Base-by-base conservation (phyloP, 2,113 vertebrate genomes). In the Brachyistius frenatus region DNA sequence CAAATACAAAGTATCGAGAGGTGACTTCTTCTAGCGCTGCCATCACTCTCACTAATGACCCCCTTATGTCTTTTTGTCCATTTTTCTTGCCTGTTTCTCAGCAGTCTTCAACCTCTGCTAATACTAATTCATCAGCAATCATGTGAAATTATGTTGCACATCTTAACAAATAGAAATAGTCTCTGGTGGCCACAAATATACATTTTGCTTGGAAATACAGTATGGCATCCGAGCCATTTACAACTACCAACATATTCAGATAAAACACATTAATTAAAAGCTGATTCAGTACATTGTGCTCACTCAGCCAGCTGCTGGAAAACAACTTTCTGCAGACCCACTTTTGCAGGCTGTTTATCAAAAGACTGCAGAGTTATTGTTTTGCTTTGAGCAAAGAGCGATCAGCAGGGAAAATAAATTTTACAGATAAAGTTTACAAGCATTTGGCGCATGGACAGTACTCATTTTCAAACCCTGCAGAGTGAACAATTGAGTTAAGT, bases 211-310 rank as follows among this genome's bases (percentile, higher is more conserved):
- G 32, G 54, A 52, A 73, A 76, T 32, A 30, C 47, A 35, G 0
- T 32, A 3, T 5, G 32, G 64, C 65, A 36, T 36, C 55, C n/a
- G 2, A n/a, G 36, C 36, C 23, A 3, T 68, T 85, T 61, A 46
- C 50, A 37, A 78, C 64, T 37, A 50, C 58, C n/a, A 3, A 67
- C 73, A 62, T 30, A 39, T 87, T 73, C 70, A 73, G 74, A 78
- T 75, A 79, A 76, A 58, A 83, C 41, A 14, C 79, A 54, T 62
- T 73, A 61, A 81, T 86, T 84, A 57, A 46, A 62, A 84, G 81
- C 73, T 66, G 77, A 75, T 78, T 81, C 66, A 50, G 75, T 52
- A 36, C 73, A 62, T 33, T 4, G 60, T 52, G 72, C 71, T 74
- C 81, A 49, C 36, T 81, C 74, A 76, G 67, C 63, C 70, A 62